Evolutionary conservation across 2,888 invertebrate species (phyloP).

Genomic region (Drosophila subquinaria): DNA sequence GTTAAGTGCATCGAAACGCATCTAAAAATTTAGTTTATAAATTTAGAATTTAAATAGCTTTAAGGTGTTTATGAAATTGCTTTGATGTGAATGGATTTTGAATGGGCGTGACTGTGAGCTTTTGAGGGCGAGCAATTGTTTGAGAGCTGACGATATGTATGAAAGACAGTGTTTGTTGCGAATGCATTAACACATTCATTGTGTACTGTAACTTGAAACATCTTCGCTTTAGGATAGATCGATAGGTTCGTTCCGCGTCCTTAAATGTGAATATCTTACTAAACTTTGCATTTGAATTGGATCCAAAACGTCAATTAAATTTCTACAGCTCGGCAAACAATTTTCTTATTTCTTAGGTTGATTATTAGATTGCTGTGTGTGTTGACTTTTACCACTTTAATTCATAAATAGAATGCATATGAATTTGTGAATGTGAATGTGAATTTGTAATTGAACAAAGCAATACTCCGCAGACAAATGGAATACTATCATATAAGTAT

Average conservation of each 20-base stretch:
- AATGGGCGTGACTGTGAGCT: not conserved
- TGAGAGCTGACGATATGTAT: not conserved
- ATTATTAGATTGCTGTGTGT: not conserved
- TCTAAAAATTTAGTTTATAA: conserved; percentile 23
- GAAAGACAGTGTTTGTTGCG: not conserved
- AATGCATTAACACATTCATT: not conserved
- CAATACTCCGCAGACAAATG: not conserved
- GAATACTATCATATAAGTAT: conserved; percentile 3
- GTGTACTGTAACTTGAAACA: not conserved
- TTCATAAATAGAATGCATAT: not conserved
- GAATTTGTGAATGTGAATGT: not conserved
- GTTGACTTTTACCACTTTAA: not conserved
- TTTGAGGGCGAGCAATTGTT: not conserved
- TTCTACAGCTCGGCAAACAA: conserved; percentile 2
- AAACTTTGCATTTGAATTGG: conserved; percentile 4
- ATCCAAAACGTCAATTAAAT: no score
- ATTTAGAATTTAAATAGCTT: conserved; percentile 12
- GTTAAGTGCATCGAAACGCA: conserved; percentile 12
- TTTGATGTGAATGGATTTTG: conserved; percentile 8
- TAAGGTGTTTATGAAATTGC: conserved; percentile 48
- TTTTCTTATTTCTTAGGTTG: not conserved
- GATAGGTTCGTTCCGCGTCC: not conserved
- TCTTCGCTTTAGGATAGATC: conserved; percentile 1
- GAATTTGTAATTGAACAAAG: not conserved
- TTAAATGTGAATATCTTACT: not conserved